A percentile compares a stretch with the other conserved stretches of the same genome.
Conservation (phyloP, 1,140 invertebrate genomes). For the Solen grandis region DNA sequence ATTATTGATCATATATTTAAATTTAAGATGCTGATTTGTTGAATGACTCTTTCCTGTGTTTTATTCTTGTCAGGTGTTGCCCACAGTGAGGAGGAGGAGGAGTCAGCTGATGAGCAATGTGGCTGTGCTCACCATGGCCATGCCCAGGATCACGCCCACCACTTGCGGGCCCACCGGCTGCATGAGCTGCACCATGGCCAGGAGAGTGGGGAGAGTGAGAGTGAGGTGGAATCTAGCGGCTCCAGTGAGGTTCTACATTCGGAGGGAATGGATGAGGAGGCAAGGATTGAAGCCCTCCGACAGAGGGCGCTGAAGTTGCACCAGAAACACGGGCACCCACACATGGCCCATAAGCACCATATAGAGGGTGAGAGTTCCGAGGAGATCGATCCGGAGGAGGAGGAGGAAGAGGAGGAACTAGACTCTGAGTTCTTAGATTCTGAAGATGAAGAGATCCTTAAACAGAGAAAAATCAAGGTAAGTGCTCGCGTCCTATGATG, state of each 20-base stretch:
- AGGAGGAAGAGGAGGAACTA: slow-evolving; percentile 73
- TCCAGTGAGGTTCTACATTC: slow-evolving; percentile 44
- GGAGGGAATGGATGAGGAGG: slow-evolving; percentile 14
- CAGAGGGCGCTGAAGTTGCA: slow-evolving; percentile 6
- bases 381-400: slow-evolving; percentile 61
- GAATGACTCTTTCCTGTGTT: not conserved
- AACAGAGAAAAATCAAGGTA: slow-evolving; percentile 62
- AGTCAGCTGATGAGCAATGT: slow-evolving; percentile 45
- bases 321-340: slow-evolving; percentile 2
- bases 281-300: not conserved
- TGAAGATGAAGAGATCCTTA: slow-evolving; percentile 72
- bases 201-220: slow-evolving; percentile 51
- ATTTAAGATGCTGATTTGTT: not conserved
- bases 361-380: slow-evolving; percentile 35
- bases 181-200: slow-evolving; percentile 21
- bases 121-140: slow-evolving; percentile 28
- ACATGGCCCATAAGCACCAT: slow-evolving; percentile 32
- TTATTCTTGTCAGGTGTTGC: not conserved
- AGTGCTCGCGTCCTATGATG: too few relatives aligned
- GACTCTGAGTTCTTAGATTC: slow-evolving; percentile 72
- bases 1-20: too few relatives aligned
- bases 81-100: slow-evolving; percentile 64
- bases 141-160: not conserved
- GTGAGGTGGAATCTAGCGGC: slow-evolving; percentile 52
- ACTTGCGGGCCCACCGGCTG: slow-evolving; percentile 10